Evolutionary conservation across 2,113 vertebrate species (phyloP).

Genomic region (Gadus macrocephalus): DNA sequence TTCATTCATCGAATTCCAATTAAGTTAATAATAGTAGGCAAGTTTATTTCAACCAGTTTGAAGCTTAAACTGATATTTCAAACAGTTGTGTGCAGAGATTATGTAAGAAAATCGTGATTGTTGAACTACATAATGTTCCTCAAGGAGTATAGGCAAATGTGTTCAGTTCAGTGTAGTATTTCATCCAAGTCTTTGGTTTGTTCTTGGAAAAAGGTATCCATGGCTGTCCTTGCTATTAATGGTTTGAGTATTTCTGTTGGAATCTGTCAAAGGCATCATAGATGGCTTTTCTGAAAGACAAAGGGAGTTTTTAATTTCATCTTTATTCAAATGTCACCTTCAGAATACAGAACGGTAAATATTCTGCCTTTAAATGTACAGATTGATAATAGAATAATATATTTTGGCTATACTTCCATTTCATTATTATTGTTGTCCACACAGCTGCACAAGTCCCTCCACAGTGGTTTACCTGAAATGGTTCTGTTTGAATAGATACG

Average conservation of each 20-base stretch:
- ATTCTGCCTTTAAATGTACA: background rate
- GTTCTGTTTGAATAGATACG: slow-evolving; percentile 97
- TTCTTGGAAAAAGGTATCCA: background rate
- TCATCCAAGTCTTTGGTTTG: too few relatives aligned
- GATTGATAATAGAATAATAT: background rate
- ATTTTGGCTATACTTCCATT: background rate
- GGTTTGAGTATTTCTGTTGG: slow-evolving; percentile 81
- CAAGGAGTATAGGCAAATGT: too few relatives aligned
- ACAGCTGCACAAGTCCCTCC: background rate
- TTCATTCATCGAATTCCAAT: too few relatives aligned
- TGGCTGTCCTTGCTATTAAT: slow-evolving; percentile 10
- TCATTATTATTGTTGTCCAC: background rate
- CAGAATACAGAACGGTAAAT: background rate
- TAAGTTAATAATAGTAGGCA: too few relatives aligned
- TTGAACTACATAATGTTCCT: too few relatives aligned
- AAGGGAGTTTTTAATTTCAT: background rate
- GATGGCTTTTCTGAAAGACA: slow-evolving; percentile 80
- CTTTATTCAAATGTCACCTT: background rate
- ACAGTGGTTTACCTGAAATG: slow-evolving; percentile 81
- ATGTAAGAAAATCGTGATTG: too few relatives aligned
- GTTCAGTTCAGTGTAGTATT: too few relatives aligned
- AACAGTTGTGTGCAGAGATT: too few relatives aligned
- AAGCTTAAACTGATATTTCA: too few relatives aligned
- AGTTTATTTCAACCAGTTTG: too few relatives aligned
- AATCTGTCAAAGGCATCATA: slow-evolving; percentile 93